Conservation (phyloP, 2,797 vertebrate species). For the Borostomias antarcticus region DNA sequence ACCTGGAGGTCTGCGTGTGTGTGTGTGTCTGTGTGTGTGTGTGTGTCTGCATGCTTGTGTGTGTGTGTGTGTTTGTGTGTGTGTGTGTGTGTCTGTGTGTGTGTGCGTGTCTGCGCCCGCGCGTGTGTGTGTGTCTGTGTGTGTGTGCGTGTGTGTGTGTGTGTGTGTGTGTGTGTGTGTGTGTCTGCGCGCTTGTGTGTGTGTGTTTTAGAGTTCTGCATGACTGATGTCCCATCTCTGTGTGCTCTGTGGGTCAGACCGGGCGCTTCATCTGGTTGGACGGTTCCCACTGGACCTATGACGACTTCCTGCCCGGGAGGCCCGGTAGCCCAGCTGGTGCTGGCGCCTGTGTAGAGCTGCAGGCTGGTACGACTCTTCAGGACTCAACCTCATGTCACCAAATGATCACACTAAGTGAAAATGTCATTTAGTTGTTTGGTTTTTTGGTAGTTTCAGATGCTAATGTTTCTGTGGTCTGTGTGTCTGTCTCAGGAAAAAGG, state of each 20-base stretch:
- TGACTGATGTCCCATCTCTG: background rate
- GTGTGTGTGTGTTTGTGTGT: background rate
- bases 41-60: background rate
- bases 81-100: background rate
- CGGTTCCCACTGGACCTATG: conserved; percentile 55
- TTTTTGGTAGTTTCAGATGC: conserved; percentile 20
- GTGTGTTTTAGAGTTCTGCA: background rate
- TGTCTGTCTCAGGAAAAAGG: conserved; percentile 54
- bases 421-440: background rate
- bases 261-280: conserved; percentile 67
- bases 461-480: conserved; percentile 20
- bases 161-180: background rate
- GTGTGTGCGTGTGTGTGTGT: too few species aligned
- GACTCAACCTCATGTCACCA: background rate
- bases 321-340: conserved; percentile 43
- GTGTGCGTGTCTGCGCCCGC: too few species aligned
- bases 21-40: conserved; percentile 16
- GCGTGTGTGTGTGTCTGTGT: background rate
- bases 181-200: background rate
- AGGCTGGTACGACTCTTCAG: conserved; percentile 33
- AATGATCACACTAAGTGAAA: too few species aligned
- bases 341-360: conserved; percentile 61
- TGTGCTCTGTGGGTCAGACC: conserved; percentile 46
- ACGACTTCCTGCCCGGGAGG: conserved; percentile 59
- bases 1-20: conserved; percentile 50